These are phyloP conservation scores for Aegotheles bennettii DNA, from an alignment of 2,113 vertebrate genomes.

Conservation along the genomic window DNA sequence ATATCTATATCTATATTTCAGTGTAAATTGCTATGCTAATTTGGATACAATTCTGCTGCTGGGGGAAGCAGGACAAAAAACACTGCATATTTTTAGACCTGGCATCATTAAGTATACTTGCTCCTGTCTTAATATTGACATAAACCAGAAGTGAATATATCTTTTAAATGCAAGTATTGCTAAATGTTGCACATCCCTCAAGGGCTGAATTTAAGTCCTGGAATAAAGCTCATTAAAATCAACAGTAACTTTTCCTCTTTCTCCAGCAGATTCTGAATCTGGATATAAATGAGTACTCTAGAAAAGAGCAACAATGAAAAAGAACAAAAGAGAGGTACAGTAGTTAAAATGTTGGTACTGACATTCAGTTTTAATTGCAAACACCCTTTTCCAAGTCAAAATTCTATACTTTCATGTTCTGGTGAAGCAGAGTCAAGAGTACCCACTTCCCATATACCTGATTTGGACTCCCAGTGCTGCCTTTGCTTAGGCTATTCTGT, in stretches of 20 bases:
- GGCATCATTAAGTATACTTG: conserved; percentile 24
- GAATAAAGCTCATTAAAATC: background rate
- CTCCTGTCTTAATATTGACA: conserved; percentile 28
- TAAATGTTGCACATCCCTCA: background rate
- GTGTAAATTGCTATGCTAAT: conserved; percentile 40
- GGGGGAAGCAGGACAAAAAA: conserved; percentile 4
- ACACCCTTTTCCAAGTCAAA: background rate
- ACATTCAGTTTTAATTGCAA: background rate
- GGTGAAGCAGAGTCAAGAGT: background rate
- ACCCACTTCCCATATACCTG: background rate
- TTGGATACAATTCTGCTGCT: conserved; percentile 16
- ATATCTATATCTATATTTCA: conserved; percentile 26
- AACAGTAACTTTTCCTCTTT: background rate
- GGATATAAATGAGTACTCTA: background rate
- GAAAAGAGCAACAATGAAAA: background rate
- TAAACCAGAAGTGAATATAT: conserved; percentile 40
- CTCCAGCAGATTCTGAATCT: background rate
- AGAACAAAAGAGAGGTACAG: background rate
- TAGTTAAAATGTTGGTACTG: background rate
- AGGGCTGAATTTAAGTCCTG: background rate
- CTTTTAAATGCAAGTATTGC: conserved; percentile 23
- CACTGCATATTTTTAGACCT: conserved; percentile 29
- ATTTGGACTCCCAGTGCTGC: background rate
- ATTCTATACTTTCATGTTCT: background rate
- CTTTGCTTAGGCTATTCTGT: background rate